A percentile compares a stretch with the other conserved stretches of the same genome.
Evolutionary conservation across 2,888 invertebrate species (phyloP).

Genomic region (Tinea semifulvella): DNA sequence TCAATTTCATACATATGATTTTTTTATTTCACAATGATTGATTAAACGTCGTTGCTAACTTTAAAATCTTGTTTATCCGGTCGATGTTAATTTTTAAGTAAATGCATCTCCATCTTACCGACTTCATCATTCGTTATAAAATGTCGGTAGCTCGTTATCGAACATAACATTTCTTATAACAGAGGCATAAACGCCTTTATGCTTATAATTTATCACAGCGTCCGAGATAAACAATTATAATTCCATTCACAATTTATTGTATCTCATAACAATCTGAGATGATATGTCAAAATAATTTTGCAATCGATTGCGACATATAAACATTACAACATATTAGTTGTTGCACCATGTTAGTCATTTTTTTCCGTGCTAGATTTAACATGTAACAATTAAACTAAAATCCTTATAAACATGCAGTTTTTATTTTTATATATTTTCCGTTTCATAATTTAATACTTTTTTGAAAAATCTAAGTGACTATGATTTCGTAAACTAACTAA

Average conservation of each 20-base stretch:
- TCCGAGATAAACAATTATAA: constrained; percentile 14
- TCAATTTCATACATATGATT: constrained; percentile 47
- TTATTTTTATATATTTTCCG: too few species aligned
- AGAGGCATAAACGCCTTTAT: constrained; percentile 33
- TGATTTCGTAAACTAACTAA: not conserved
- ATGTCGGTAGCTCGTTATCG: constrained; percentile 12
- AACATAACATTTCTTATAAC: constrained; percentile 16
- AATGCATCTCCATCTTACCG: not conserved
- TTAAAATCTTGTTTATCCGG: constrained; percentile 10
- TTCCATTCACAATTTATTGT: constrained; percentile 18
- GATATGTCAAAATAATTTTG: constrained; percentile 41
- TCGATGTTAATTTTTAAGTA: not conserved
- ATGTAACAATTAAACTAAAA: constrained; percentile 1
- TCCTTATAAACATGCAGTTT: not conserved
- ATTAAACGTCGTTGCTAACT: constrained; percentile 28
- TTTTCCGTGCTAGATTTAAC: not conserved
- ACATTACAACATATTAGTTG: not conserved
- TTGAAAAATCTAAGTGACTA: constrained; percentile 3
- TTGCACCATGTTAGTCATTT: constrained; percentile 12
- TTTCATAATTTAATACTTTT: not conserved
- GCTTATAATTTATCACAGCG: constrained; percentile 35
- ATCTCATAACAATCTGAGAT: constrained; percentile 35
- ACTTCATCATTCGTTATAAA: constrained; percentile 10
- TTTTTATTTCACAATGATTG: constrained; percentile 38
- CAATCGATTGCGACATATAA: constrained; percentile 25